phyloP scores from a whole-genome alignment of 2,797 vertebrate genomes.

The Gymnocypris eckloni region DNA sequence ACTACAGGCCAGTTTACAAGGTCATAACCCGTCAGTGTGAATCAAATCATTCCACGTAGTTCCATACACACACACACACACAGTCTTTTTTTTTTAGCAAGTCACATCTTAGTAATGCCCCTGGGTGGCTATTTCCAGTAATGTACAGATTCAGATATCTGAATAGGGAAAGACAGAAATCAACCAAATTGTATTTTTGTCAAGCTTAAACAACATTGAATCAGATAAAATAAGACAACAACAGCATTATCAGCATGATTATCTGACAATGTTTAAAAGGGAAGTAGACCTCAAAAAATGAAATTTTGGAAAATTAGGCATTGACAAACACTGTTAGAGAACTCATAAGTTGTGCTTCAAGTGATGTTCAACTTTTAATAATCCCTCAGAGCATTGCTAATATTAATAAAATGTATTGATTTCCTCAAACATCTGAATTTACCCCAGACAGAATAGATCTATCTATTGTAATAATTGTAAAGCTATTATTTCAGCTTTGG shows the following conservation, averaged over 20 bases:
- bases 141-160: conserved; percentile 43
- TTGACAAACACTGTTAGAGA: not conserved
- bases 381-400: not conserved
- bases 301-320: not conserved
- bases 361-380: not conserved
- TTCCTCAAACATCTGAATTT: not conserved
- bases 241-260: not conserved
- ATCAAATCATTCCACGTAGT: conserved; percentile 65
- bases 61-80: conserved; percentile 2
- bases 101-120: conserved; percentile 17
- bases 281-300: not conserved
- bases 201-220: not conserved
- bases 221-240: not conserved
- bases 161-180: not conserved
- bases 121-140: conserved; percentile 58
- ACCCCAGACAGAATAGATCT: not conserved
- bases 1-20: conserved; percentile 71
- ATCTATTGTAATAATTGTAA: not conserved
- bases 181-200: not conserved
- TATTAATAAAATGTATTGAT: not conserved
- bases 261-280: not conserved
- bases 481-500: too few relatives aligned
- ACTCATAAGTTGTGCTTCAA: not conserved
- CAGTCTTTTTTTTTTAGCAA: conserved; percentile 2
- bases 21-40: conserved; percentile 74